A percentile compares a stretch with the other conserved stretches of the same genome.
These are phyloP conservation scores for Sinocyclocheilus anshuiensis DNA, from an alignment of 2,113 vertebrate species.

Conservation along the genomic window DNA sequence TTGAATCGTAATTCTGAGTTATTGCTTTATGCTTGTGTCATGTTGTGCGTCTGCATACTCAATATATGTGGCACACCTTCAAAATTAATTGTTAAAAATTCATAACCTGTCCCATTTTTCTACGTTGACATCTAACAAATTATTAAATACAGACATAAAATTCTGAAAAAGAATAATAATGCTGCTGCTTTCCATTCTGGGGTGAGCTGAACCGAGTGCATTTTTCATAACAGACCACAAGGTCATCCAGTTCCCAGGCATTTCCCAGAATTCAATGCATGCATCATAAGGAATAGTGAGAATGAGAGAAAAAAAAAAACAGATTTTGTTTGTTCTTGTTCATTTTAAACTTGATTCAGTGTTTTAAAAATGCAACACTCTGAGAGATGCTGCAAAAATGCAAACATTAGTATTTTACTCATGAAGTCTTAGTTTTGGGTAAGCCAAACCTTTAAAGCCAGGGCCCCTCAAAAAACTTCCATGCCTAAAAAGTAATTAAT, in stretches of 20 bases:
- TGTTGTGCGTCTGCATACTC: conserved; percentile 3
- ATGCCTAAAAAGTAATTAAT: neutral
- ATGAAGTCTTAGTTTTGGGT: neutral
- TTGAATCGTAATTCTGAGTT: conserved; percentile 23
- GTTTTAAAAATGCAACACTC: neutral
- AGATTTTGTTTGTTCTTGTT: neutral
- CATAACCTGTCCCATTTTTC: conserved; percentile 21
- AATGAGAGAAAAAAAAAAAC: neutral
- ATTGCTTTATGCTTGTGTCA: conserved; percentile 2
- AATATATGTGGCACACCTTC: neutral
- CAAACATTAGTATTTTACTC: neutral
- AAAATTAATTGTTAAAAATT: conserved; percentile 36
- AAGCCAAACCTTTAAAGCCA: neutral
- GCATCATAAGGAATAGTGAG: neutral
- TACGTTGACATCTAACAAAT: neutral
- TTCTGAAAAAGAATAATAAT: conserved; percentile 22
- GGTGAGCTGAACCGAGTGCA: conserved; percentile 51
- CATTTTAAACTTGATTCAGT: neutral
- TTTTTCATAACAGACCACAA: conserved; percentile 36
- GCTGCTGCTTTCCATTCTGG: conserved; percentile 48
- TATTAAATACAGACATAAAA: conserved; percentile 15
- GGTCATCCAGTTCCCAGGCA: conserved; percentile 2
- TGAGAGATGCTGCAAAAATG: neutral
- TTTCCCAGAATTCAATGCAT: conserved; percentile 6
- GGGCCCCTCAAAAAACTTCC: neutral